phyloP scores from a whole-genome alignment of 2,888 invertebrate species.

The Nephrotoma appendiculata region DNA sequence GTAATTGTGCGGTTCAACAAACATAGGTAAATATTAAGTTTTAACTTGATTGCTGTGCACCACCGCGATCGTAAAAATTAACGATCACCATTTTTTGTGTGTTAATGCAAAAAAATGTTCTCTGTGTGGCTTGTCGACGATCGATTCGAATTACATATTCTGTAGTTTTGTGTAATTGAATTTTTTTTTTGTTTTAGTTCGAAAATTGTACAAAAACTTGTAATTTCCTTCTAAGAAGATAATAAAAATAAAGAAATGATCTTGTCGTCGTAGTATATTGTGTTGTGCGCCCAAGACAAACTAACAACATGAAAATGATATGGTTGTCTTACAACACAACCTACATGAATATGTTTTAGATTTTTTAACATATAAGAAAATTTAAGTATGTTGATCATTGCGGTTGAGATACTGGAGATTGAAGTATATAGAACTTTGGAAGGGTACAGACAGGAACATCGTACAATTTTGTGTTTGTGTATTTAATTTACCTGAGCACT shows the following conservation, averaged over 20 bases:
- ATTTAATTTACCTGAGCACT: background rate
- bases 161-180: background rate
- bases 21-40: background rate
- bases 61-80: background rate
- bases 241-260: background rate
- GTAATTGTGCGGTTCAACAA: background rate
- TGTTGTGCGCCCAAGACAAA: background rate
- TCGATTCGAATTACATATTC: background rate
- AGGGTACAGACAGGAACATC: background rate
- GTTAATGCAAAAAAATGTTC: background rate
- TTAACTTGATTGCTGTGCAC: background rate
- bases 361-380: background rate
- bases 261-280: background rate
- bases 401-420: background rate
- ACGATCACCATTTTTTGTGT: background rate
- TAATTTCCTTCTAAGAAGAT: background rate
- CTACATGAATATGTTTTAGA: background rate
- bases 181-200: background rate
- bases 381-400: background rate
- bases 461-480: background rate
- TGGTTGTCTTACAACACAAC: background rate
- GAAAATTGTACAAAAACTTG: background rate
- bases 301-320: background rate
- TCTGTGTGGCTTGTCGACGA: background rate
- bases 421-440: background rate